Evolutionary conservation across 2,113 vertebrate species (phyloP).

Genomic region (Pseudolaguvia tuberculata): DNA sequence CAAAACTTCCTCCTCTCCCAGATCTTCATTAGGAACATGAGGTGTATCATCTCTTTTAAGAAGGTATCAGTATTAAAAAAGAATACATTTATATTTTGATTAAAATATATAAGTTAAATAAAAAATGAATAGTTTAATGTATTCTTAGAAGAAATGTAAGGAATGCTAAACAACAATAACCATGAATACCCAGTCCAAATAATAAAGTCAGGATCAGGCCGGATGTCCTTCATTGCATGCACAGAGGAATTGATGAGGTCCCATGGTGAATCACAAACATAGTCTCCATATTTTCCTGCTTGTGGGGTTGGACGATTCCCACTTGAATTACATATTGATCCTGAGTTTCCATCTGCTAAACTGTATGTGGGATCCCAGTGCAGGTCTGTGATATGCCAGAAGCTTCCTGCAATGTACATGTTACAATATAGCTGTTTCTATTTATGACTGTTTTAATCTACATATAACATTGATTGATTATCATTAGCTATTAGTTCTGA

Average conservation of each 20-base stretch:
- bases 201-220: constrained; percentile 83
- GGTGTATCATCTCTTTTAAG: constrained; percentile 94
- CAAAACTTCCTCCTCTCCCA: constrained; percentile 77
- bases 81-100: background rate
- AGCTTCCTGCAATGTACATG: constrained; percentile 66
- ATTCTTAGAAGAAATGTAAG: background rate
- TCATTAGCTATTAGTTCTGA: too few relatives aligned
- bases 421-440: too few relatives aligned
- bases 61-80: background rate
- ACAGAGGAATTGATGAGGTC: too few relatives aligned
- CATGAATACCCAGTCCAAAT: constrained; percentile 87
- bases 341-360: constrained; percentile 53
- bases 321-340: constrained; percentile 63
- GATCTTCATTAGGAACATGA: constrained; percentile 78
- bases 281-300: too few relatives aligned
- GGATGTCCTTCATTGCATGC: constrained; percentile 74
- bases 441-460: too few relatives aligned
- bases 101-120: background rate
- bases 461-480: too few relatives aligned
- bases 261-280: too few relatives aligned
- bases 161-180: background rate
- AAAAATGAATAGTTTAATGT: background rate
- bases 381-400: constrained; percentile 90
- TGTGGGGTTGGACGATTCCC: too few relatives aligned
- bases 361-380: constrained; percentile 82